Evolutionary conservation across 2,797 vertebrate species (phyloP).

Genomic region (Dendrocincla fuliginosa): DNA sequence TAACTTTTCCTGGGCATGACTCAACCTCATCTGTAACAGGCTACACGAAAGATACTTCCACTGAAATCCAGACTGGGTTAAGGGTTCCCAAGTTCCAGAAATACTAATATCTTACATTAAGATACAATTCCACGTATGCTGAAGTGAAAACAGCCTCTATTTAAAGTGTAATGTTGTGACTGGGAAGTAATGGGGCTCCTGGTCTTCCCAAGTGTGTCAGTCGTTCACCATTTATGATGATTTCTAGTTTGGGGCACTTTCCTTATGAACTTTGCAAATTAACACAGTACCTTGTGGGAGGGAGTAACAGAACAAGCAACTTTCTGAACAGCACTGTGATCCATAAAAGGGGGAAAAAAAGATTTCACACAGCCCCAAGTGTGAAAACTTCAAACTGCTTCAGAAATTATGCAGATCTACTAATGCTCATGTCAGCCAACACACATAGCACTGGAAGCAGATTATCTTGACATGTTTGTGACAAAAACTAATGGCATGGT

Average conservation of each 20-base stretch:
- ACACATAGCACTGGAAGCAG: conserved; percentile 4
- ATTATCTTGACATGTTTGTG: background rate
- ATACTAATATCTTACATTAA: background rate
- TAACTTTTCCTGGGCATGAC: background rate
- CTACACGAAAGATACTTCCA: background rate
- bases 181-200: background rate
- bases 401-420: conserved; percentile 22
- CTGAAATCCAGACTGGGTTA: background rate
- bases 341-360: background rate
- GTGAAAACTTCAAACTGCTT: conserved; percentile 5
- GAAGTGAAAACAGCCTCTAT: background rate
- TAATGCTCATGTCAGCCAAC: conserved; percentile 25
- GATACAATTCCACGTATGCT: background rate
- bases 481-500: conserved; percentile 14
- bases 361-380: background rate
- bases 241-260: background rate
- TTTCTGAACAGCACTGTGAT: background rate
- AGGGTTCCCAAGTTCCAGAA: background rate
- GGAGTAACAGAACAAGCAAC: background rate
- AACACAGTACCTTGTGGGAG: background rate
- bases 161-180: background rate
- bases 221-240: background rate
- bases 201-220: background rate
- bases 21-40: background rate
- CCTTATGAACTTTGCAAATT: background rate